Conservation (phyloP, 2,113 vertebrate genomes). For the Chlorocebus sabaeus region DNA sequence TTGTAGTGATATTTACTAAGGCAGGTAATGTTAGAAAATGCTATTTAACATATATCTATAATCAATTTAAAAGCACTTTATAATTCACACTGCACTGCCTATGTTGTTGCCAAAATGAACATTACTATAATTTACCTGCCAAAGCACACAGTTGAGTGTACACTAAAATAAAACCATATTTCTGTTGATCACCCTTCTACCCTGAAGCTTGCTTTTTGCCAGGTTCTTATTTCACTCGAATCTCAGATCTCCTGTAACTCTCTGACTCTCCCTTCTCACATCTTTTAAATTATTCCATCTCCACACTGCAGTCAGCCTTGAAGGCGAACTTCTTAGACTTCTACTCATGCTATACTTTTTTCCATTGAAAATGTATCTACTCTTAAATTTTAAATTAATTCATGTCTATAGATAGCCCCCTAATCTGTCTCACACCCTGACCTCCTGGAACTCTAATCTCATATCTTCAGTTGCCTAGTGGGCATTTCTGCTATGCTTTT, state of each 20-base stretch:
- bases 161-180: neutral
- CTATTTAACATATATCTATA: conserved; percentile 36
- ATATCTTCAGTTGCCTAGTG: neutral
- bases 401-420: neutral
- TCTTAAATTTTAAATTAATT: neutral
- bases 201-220: neutral
- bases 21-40: conserved; percentile 4
- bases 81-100: neutral
- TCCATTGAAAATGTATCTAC: neutral
- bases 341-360: neutral
- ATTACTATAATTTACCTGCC: conserved; percentile 37
- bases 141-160: neutral
- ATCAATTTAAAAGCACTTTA: conserved; percentile 49
- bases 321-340: neutral
- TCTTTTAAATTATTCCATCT: neutral
- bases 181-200: neutral
- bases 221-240: neutral
- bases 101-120: neutral
- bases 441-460: neutral
- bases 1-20: conserved; percentile 44
- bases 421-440: neutral
- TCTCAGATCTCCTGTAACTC: neutral
- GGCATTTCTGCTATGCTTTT: neutral
- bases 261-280: neutral
- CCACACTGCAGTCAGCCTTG: neutral